Percentiles rank a stretch among this genome's conserved stretches.
Evolutionary conservation across 2,797 vertebrate genomes (phyloP).

Genomic region (Kryptopterus vitreolus): DNA sequence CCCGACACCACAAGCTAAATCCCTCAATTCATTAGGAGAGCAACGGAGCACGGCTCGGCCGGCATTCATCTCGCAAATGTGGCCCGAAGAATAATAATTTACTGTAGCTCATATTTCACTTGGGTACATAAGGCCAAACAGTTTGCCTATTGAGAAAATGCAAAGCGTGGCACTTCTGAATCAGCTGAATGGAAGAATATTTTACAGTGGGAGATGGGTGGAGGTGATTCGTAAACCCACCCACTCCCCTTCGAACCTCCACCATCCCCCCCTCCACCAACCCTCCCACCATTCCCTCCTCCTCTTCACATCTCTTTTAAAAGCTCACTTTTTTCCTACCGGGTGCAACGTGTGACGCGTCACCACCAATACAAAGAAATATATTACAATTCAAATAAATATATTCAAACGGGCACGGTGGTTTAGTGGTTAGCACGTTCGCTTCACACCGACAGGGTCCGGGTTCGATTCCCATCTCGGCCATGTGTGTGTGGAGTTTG

Average conservation of each 20-base stretch:
- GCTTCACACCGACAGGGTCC: no score
- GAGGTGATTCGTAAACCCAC: no score
- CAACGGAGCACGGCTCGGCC: conserved; percentile 75
- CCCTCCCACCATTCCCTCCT: no score
- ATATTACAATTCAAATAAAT: no score
- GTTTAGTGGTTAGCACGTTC: no score
- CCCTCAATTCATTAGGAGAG: conserved; percentile 82
- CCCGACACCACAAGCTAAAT: conserved; percentile 75
- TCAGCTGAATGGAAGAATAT: conserved; percentile 68
- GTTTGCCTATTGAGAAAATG: conserved; percentile 77
- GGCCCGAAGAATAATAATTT: conserved; percentile 81
- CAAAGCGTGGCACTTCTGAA: conserved; percentile 74
- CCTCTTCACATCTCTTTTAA: conserved; percentile 1
- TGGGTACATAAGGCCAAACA: conserved; percentile 78
- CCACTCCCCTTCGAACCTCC: no score
- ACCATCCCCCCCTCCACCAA: no score
- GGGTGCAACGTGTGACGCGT: conserved; percentile 35
- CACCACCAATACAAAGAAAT: background rate
- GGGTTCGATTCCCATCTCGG: no score
- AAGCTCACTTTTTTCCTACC: background rate
- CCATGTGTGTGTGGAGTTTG: no score
- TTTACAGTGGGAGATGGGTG: conserved; percentile 63
- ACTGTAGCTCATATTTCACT: conserved; percentile 82
- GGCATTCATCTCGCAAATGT: conserved; percentile 81
- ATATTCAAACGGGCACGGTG: no score